Base-by-base conservation (phyloP, 2,888 invertebrate species). In the Bursaphelenchus okinawaensis region DNA sequence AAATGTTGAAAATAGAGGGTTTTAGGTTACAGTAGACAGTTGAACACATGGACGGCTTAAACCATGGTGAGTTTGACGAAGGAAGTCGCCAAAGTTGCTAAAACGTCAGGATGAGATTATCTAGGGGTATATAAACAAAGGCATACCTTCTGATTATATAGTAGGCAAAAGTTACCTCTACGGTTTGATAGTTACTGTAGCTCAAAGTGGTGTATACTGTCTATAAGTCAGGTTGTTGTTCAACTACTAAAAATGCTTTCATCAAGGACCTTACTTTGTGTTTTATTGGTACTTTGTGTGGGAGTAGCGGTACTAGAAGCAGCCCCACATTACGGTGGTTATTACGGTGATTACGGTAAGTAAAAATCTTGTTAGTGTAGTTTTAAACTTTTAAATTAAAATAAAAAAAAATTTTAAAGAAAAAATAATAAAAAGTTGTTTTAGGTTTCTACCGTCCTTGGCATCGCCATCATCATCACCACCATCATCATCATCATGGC, bases 351-450 rank as follows among this genome's bases (percentile, higher is more conserved):
- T 16, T 40, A 40, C 6, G 40, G 40, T 40, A 40, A 40, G 40
- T 40, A 4, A 40, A 12, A n/a, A 4, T 40, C 3, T 3, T 6
- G 12, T 40, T 40, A 40, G 6, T n/a, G n/a, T n/a, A n/a, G n/a
- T n/a, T n/a, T n/a, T n/a, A n/a, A n/a, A n/a, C n/a, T n/a, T n/a
- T n/a, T 54, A 22, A 7, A 19, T 4, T 54, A 56, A 26, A 57
- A 57, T 57, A 57, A 22, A n/a, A 7, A 19, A 1, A 23, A 23
- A 55, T 62, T 62, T 19, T 19, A 7, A 61, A 22, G 22, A 22
- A 16, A 22, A 9, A 8, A 12, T 28, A n/a, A 55, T n/a, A 62
- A 63, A 57, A 56, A 63, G 40, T 20, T 29, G 7, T 29, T 40
- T 40, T 4, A 40, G 40, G 40, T n/a, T n/a, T n/a, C 40, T 40